phyloP scores from a whole-genome alignment of 2,797 vertebrate genomes.

The Leptatherina wallacei region DNA sequence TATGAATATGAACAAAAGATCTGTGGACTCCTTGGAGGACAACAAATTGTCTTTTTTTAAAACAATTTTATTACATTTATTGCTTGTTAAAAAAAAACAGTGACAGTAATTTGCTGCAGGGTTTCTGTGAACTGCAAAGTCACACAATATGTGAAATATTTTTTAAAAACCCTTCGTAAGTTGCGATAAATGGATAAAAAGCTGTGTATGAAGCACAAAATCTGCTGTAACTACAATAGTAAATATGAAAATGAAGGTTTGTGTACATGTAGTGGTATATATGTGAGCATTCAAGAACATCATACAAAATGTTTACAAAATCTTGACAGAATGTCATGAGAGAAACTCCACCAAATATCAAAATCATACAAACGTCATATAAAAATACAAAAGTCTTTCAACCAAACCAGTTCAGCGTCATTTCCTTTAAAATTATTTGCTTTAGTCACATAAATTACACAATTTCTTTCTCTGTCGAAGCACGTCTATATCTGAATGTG shows the following conservation, averaged over 20 bases:
- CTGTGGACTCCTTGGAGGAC: neutral
- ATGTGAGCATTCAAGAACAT: conserved; percentile 13
- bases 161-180: neutral
- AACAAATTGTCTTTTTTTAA: too few species aligned
- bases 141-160: neutral
- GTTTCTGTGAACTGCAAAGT: neutral
- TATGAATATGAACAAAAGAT: neutral
- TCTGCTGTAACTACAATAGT: neutral
- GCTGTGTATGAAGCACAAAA: neutral
- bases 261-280: neutral
- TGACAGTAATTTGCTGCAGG: too few species aligned
- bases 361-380: conserved; percentile 38
- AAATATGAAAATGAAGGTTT: neutral
- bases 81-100: too few species aligned
- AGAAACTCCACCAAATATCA: conserved; percentile 30
- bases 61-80: too few species aligned
- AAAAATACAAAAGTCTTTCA: conserved; percentile 41
- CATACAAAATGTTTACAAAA: conserved; percentile 52
- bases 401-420: neutral
- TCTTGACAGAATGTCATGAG: neutral
- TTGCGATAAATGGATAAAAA: neutral
- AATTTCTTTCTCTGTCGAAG: neutral
- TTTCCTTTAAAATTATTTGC: neutral
- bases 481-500: neutral
- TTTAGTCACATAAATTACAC: neutral